These are phyloP conservation scores for Petrocephalus zakoni DNA, from an alignment of 2,113 vertebrate species.

Conservation along the genomic window DNA sequence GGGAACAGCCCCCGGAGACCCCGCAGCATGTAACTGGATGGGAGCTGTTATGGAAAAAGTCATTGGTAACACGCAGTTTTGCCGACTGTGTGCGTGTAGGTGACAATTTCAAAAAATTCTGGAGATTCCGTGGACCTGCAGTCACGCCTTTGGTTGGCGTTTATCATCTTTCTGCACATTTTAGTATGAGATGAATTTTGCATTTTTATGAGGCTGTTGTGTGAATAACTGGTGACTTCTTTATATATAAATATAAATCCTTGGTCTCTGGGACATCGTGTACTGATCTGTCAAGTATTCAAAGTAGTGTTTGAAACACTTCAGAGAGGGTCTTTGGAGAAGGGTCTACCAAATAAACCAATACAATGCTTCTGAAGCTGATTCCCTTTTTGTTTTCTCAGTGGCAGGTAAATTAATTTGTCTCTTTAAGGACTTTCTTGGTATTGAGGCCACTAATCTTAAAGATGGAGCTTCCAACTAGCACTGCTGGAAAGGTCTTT, in stretches of 20 bases:
- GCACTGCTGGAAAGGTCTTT: slow-evolving; percentile 16
- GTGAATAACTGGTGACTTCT: not conserved
- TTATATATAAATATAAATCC: not conserved
- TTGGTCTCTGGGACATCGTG: not conserved
- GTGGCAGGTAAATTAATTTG: not conserved
- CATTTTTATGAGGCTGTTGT: slow-evolving; percentile 14
- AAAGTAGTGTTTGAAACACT: not conserved
- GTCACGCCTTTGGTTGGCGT: not conserved
- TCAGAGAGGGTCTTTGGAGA: not conserved
- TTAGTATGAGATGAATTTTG: not conserved
- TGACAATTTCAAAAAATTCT: not conserved
- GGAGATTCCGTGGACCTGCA: not conserved
- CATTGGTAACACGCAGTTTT: not conserved
- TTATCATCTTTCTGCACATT: slow-evolving; percentile 19
- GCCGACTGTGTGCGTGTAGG: not conserved
- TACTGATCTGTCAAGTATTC: not conserved
- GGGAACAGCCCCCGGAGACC: not conserved
- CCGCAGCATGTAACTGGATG: slow-evolving; percentile 5
- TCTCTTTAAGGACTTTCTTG: slow-evolving; percentile 5
- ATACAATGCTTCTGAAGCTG: not conserved
- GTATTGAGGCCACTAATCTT: not conserved
- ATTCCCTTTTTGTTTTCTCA: not conserved
- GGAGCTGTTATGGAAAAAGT: not conserved
- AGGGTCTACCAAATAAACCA: not conserved
- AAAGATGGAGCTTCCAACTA: not conserved